Base-by-base conservation (phyloP, 1,140 invertebrate species). In the Hydropsyche tenuis region DNA sequence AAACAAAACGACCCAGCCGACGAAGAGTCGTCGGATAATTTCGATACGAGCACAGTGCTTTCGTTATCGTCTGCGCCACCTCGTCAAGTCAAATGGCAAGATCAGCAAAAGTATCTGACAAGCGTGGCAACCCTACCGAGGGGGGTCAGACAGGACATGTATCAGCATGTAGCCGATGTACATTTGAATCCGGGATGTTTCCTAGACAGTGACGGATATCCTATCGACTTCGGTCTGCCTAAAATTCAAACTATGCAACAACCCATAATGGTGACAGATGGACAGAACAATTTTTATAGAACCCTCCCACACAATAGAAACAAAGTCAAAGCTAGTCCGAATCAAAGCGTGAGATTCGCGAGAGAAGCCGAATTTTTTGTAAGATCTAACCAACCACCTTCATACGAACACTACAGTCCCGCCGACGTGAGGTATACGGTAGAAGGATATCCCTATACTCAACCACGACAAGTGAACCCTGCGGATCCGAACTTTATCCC, bases 211-310 rank as follows among this genome's bases (percentile, higher is more conserved):
- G 92, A 93, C 70, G 91, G 91, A 0, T 94, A 93, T 80, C 91
- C 92, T 0, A 85, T 92, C 16, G 93, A 95, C 78, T 94, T 92
- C 75, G 93, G 92, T 64, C 81, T 93, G 12, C 92, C 91, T 0
- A 92, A 92, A 79, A 84, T 91, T 27, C 83, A 86, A 23, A 46
- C 83, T 69, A 83, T 86, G 76, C 79, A 85, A 75, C 80, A 87
- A 83, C 81, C 87, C 77, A 80, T 85, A 83, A 79, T 87, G 81
- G 78, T 86, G 72, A 80, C 83, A 75, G 79, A 85, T 77, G 82
- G 80, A 42, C 80, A 80, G 73, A 81, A 75, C 70, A 83, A 87
- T 45, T 91, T 89, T 78, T 92, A 92, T 81, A 85, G 90, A 75
- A 92, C 90, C 0, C 82, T 92, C 48, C 90, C 91, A 0, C 90